Evolutionary conservation across 1,140 invertebrate genomes (phyloP), one percentile per base, ranked within the genome.

Genomic region (Aphaenogaster ashmeadi): DNA sequence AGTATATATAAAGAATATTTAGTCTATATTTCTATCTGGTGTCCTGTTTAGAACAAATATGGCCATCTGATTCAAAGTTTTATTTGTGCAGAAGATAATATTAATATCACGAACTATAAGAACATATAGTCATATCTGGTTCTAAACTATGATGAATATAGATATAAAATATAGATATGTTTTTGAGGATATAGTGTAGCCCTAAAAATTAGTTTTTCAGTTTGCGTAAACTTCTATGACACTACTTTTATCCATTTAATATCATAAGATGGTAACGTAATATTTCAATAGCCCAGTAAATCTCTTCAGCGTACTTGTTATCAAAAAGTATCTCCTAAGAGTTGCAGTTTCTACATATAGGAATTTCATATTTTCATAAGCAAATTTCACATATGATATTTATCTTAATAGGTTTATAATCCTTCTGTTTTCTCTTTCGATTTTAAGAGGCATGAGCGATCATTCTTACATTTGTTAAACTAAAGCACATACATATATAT

Each of bases 361-460:
- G 2, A 54, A 52, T 58, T 75, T 52, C 36, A 75, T 52, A 75
- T 75, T 75, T 75, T 75, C 52, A 75, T 54, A 75, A 56, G 52
- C 52, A 41, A 56, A 56, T 75, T 58, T 75, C 36, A 33, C 44
- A 72, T 52, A 33, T 4, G 15, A 71, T 72, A 33, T 33, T 69
- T 50, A 69, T 13, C 21, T 13, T 36, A 27, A 71, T 71, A 72
- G 11, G 18, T n/a, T 15, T 2, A 67, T 67, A 67, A 67, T 71
- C 27, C 13, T 66, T 66, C 15, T 33, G 41, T 54, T 13, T 58
- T 75, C 18, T 15, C 8, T 7, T 77, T 60, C 27, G 2, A 44
- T n/a, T 66, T n/a, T 50, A 78, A 60, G 7, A 66, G 13, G 6
- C 5, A 15, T 56, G 8, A 64, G 9, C 38, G 27, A 78, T 6